Conservation (phyloP, 2,888 invertebrate genomes). For the Automeris io region DNA sequence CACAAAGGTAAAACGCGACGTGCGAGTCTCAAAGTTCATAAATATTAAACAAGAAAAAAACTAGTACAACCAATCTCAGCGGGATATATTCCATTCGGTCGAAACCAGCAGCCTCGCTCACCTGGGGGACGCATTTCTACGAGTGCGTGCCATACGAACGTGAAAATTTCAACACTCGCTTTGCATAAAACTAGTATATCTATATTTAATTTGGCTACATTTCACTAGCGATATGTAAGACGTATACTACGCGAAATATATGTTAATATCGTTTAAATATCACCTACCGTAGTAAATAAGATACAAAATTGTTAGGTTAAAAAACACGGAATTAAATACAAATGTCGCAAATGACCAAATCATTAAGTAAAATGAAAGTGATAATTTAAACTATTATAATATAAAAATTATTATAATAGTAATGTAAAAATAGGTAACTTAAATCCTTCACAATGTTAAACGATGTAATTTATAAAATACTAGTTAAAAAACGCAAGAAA, state of each 20-base stretch:
- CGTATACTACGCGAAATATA: slow-evolving; percentile 64
- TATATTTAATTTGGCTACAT: slow-evolving; percentile 54
- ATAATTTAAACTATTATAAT: too few species aligned
- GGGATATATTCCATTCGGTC: slow-evolving; percentile 57
- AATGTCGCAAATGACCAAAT: too few species aligned
- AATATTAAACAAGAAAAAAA: slow-evolving; percentile 68
- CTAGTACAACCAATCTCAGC: slow-evolving; percentile 63
- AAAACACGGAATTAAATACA: slow-evolving; percentile 10
- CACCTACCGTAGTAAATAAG: background rate
- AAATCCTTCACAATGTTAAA: too few species aligned
- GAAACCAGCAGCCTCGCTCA: slow-evolving; percentile 36
- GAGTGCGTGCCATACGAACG: slow-evolving; percentile 48
- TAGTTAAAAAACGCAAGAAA: too few species aligned
- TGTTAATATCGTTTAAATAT: slow-evolving; percentile 52
- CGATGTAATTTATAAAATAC: too few species aligned
- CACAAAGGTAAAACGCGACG: slow-evolving; percentile 54
- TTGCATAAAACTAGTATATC: slow-evolving; percentile 62
- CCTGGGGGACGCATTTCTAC: slow-evolving; percentile 52
- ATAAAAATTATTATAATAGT: too few species aligned
- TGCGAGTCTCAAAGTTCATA: slow-evolving; percentile 58
- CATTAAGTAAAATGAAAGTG: too few species aligned
- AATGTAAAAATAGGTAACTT: too few species aligned
- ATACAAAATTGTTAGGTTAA: slow-evolving; percentile 14
- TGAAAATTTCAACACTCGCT: slow-evolving; percentile 59
- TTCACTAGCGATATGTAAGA: slow-evolving; percentile 51